Evolutionary conservation across 2,888 invertebrate genomes (phyloP).

Genomic region (Pimpla rufipes): DNA sequence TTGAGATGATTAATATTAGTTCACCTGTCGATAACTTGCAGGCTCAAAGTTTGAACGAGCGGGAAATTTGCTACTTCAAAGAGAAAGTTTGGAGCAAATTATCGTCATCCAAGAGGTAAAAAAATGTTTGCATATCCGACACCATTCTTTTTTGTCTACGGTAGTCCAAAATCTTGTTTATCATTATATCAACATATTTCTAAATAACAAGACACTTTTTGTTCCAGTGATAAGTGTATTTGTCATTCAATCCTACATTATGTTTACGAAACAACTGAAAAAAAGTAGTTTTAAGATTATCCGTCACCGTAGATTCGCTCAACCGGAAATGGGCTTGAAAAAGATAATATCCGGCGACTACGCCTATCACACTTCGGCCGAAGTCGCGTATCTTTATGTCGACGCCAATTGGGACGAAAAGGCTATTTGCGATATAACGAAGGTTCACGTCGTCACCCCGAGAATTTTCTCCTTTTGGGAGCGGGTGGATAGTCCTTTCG

Average conservation of each 20-base stretch:
- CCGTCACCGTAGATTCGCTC: conserved; percentile 71
- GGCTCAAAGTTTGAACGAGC: conserved; percentile 70
- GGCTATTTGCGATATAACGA: conserved; percentile 79
- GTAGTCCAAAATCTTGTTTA: neutral
- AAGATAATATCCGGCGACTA: conserved; percentile 77
- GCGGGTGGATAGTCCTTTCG: conserved; percentile 78
- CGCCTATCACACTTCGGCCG: conserved; percentile 81
- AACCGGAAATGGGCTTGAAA: conserved; percentile 76
- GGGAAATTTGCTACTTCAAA: conserved; percentile 73
- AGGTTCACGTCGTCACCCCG: conserved; percentile 78
- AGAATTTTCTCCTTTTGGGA: conserved; percentile 74
- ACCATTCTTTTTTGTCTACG: too few relatives aligned
- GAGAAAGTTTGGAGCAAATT: conserved; percentile 77
- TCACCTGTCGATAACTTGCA: conserved; percentile 20
- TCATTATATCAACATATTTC: neutral
- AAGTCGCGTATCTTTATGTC: conserved; percentile 79
- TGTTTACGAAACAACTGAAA: too few relatives aligned
- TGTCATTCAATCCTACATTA: too few relatives aligned
- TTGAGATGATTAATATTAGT: neutral
- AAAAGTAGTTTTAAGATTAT: too few relatives aligned
- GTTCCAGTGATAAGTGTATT: neutral
- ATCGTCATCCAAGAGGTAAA: conserved; percentile 57
- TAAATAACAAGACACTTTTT: neutral
- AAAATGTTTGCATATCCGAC: too few relatives aligned
- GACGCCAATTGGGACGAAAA: conserved; percentile 78